A percentile compares a stretch with the other conserved stretches of the same genome.
Evolutionary conservation across 2,797 vertebrate species (phyloP).

Genomic region (Girardinus metallicus): DNA sequence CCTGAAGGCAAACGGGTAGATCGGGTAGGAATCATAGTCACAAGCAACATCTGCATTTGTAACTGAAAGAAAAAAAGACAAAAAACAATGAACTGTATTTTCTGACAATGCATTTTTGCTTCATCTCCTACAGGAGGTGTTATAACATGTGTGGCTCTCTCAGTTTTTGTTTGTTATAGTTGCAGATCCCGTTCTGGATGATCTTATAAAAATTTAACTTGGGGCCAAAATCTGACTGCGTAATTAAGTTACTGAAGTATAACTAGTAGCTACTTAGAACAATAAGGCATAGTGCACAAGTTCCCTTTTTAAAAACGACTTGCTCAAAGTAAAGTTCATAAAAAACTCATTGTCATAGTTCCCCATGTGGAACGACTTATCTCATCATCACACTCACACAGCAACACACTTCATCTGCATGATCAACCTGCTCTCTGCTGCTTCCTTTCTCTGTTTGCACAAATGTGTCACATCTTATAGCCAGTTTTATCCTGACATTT

Average conservation of each 20-base stretch:
- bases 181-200: not conserved
- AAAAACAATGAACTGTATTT: not conserved
- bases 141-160: not conserved
- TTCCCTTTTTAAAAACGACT: not conserved
- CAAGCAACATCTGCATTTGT: constrained; percentile 94
- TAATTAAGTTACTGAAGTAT: not conserved
- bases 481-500: not conserved
- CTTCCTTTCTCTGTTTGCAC: not conserved
- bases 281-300: not conserved
- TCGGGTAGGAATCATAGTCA: constrained; percentile 87
- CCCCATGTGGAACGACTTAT: not conserved
- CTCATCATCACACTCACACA: not conserved
- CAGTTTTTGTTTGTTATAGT: not conserved
- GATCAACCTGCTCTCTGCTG: not conserved
- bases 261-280: not conserved
- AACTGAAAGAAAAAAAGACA: constrained; percentile 74
- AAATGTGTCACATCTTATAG: not conserved
- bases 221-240: not conserved
- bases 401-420: not conserved
- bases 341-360: not conserved
- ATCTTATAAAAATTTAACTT: not conserved
- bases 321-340: not conserved
- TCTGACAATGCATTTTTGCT: not conserved
- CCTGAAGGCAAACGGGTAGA: constrained; percentile 97
- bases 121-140: not conserved